Conservation (phyloP, 2,113 vertebrate genomes). For the Brachypteracias leptosomus region DNA sequence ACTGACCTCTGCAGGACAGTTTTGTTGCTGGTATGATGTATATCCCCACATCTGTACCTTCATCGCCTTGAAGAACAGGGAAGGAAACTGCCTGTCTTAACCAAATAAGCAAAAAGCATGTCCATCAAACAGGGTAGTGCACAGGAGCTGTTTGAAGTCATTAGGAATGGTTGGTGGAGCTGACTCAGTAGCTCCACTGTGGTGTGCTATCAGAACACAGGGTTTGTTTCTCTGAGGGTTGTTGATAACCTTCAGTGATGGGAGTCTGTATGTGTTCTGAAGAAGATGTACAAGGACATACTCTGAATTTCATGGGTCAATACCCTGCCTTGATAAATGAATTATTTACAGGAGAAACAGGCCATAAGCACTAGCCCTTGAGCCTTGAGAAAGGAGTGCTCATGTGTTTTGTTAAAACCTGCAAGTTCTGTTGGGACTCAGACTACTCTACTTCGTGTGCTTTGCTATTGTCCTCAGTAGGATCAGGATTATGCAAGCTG, state of each 20-base stretch:
- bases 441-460: background rate
- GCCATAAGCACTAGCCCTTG: background rate
- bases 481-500: background rate
- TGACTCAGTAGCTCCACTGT: background rate
- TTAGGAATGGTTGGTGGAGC: background rate
- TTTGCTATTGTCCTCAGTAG: background rate
- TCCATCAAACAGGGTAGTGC: background rate
- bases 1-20: background rate
- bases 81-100: background rate
- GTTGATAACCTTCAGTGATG: background rate
- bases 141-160: background rate
- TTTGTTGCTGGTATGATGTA: background rate
- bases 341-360: background rate
- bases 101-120: background rate
- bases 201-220: background rate
- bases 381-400: background rate
- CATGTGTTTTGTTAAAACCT: background rate
- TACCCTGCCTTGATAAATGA: background rate
- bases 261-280: background rate
- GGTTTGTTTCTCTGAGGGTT: background rate
- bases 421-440: background rate
- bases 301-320: background rate
- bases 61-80: background rate
- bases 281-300: background rate
- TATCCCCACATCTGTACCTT: background rate